These are phyloP conservation scores for Odontamblyopus rebecca DNA, from an alignment of 2,797 vertebrate species.

Conservation along the genomic window DNA sequence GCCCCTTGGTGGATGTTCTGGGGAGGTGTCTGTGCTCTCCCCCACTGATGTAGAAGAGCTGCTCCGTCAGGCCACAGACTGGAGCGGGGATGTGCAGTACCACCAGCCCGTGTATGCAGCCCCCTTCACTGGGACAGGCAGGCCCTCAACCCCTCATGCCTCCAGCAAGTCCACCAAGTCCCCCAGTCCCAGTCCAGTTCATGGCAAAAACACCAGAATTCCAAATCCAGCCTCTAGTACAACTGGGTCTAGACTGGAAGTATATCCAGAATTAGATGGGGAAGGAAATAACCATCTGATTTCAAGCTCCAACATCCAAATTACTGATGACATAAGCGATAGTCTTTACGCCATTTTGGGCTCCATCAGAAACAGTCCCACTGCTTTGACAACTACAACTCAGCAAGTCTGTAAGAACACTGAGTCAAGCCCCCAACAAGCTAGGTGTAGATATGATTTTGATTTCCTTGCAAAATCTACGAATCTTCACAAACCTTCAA, in stretches of 20 bases:
- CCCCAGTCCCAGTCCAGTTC: slow-evolving; percentile 53
- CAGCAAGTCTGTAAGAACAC: background rate
- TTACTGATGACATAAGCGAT: background rate
- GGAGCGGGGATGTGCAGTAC: slow-evolving; percentile 84
- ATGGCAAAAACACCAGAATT: slow-evolving; percentile 13
- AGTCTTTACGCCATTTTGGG: slow-evolving; percentile 1
- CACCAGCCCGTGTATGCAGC: slow-evolving; percentile 90
- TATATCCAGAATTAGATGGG: background rate
- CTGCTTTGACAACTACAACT: background rate
- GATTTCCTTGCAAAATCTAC: background rate
- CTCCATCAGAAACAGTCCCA: background rate
- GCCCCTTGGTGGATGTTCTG: slow-evolving; percentile 63
- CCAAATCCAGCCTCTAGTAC: slow-evolving; percentile 45
- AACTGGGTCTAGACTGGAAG: slow-evolving; percentile 12
- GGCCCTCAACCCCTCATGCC: slow-evolving; percentile 72
- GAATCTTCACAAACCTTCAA: background rate
- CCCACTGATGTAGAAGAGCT: slow-evolving; percentile 87
- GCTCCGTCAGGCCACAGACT: slow-evolving; percentile 85
- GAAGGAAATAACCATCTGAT: background rate
- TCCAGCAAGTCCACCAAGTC: slow-evolving; percentile 60
- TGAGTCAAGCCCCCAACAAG: background rate
- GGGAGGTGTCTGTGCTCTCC: slow-evolving; percentile 77
- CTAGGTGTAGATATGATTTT: background rate
- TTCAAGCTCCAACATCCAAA: background rate
- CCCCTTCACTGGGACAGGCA: slow-evolving; percentile 72